phyloP scores from a whole-genome alignment of 2,113 vertebrate genomes.

The Picathartes gymnocephalus region DNA sequence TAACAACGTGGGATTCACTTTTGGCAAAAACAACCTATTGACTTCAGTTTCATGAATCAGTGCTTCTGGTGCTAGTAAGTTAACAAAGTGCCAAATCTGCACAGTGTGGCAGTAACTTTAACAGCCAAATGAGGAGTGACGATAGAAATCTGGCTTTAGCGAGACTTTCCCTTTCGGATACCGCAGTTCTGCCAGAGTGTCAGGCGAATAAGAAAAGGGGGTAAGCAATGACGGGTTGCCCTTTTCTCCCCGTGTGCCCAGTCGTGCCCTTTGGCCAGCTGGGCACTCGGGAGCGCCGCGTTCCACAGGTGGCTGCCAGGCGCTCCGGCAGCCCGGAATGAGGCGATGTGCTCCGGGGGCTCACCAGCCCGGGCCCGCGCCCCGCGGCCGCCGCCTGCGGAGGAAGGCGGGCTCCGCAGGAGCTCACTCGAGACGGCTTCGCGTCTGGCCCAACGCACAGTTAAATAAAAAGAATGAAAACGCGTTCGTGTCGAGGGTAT shows the following conservation, averaged over 20 bases:
- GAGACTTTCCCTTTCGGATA: background rate
- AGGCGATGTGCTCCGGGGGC: background rate
- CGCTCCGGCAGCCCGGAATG: background rate
- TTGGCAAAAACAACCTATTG: constrained; percentile 26
- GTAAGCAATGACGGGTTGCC: background rate
- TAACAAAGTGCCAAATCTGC: background rate
- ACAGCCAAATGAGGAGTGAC: background rate
- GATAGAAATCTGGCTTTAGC: background rate
- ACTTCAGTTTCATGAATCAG: background rate
- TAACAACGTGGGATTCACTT: background rate
- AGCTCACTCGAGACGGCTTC: background rate
- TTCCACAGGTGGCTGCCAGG: background rate
- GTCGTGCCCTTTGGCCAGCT: background rate
- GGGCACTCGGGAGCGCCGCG: background rate
- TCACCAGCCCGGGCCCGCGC: background rate
- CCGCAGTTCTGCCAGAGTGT: background rate
- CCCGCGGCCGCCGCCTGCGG: background rate
- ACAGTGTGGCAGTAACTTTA: background rate
- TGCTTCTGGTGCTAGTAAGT: background rate
- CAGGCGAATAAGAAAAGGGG: background rate
- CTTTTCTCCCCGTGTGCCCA: background rate
- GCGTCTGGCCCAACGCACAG: background rate
- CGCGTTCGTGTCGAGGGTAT: background rate
- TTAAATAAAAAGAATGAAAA: background rate
- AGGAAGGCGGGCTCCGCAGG: background rate